Conservation (phyloP, 2,113 vertebrate species). For the Danio rerio region DNA sequence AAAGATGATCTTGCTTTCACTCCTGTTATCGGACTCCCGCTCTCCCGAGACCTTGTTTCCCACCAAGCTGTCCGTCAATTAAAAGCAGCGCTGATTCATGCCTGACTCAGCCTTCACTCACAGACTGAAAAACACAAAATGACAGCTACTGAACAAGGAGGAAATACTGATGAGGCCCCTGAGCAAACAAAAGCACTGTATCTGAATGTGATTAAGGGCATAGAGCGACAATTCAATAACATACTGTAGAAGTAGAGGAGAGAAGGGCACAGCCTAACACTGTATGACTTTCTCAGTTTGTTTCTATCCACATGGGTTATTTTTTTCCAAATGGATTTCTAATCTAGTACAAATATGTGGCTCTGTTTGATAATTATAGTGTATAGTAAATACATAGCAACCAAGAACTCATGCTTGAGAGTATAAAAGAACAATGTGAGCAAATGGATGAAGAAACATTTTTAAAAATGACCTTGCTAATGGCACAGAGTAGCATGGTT, state of each 20-base stretch:
- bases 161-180: constrained; percentile 8
- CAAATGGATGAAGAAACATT: too few species aligned
- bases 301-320: too few species aligned
- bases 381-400: too few species aligned
- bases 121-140: constrained; percentile 32
- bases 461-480: too few species aligned
- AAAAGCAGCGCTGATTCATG: constrained; percentile 39
- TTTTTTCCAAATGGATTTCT: too few species aligned
- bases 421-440: too few species aligned
- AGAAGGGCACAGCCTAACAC: too few species aligned
- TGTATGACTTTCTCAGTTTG: too few species aligned
- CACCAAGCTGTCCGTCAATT: constrained; percentile 57
- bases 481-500: too few species aligned
- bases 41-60: constrained; percentile 69
- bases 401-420: too few species aligned
- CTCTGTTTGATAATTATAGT: too few species aligned
- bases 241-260: not conserved
- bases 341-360: too few species aligned
- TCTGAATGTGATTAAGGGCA: not conserved
- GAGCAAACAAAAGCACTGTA: not conserved
- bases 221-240: not conserved
- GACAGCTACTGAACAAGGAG: constrained; percentile 14
- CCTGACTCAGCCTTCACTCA: constrained; percentile 23
- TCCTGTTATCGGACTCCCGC: constrained; percentile 67
- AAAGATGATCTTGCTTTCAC: constrained; percentile 80